Evolutionary conservation across 2,888 invertebrate species (phyloP), one percentile per base, ranked within the genome.

Genomic region (Eupithecia exiguata): DNA sequence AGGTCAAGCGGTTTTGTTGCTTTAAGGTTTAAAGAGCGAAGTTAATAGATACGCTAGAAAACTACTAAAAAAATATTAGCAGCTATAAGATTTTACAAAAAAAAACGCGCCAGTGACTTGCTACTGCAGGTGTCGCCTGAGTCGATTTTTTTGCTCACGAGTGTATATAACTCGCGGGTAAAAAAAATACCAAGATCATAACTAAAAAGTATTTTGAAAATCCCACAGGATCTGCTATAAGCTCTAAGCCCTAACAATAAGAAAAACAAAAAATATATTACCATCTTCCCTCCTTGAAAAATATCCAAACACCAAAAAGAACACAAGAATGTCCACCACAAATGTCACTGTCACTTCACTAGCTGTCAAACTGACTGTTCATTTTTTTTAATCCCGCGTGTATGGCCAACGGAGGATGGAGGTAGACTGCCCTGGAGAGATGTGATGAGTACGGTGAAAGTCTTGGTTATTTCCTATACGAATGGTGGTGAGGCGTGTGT

Each of bases 261-360:
- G 38, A 36, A 38, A 62, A 18, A 1, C 7, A n/a, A 63, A 71
- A n/a, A 72, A 78, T 78, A 70, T 67, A 83, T 84, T 70, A 86
- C 86, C 86, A 86, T 86, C 71, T 76, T 84, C 71, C 74, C 77
- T 46, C 40, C 69, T 74, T 78, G 80, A 78, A 78, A 77, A 81
- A 80, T 78, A 80, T 85, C 84, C 84, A 85, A 85, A 80, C 76
- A 76, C 81, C 77, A 74, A 77, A 80, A 82, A 81, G 72, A 77
- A 76, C 77, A 74, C 69, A 76, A 70, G 66, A 46, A 69, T 63
- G 70, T 71, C 71, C 67, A 71, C 46, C 58, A 70, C 72, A 78
- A 77, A 79, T 79, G 81, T 83, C 86, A 86, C 84, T 81, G 72
- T 79, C 83, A 83, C 82, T 82, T 81, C 84, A 80, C 76, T 72